Evolutionary conservation across 2,797 vertebrate genomes (phyloP).

Genomic region (Mus spretus): DNA sequence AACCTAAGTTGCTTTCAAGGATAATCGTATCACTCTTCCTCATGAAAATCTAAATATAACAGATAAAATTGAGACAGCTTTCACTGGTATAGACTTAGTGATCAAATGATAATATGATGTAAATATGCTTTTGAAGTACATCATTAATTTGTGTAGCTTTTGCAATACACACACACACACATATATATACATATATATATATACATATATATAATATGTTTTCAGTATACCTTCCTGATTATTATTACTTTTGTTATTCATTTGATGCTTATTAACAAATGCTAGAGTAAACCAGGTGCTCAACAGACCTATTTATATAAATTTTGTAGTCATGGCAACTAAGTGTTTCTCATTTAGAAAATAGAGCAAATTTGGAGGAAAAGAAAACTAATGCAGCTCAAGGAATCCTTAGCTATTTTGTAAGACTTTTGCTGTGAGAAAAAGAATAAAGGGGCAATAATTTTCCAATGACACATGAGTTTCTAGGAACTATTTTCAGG

Average conservation of each 20-base stretch:
- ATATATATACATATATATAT: not conserved
- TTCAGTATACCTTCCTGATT: constrained; percentile 45
- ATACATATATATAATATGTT: constrained; percentile 18
- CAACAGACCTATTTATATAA: constrained; percentile 72
- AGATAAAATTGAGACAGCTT: constrained; percentile 37
- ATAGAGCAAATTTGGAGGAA: constrained; percentile 33
- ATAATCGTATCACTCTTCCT: constrained; percentile 46
- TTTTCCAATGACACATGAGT: constrained; percentile 31
- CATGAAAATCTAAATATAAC: constrained; percentile 23
- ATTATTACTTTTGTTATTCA: constrained; percentile 69
- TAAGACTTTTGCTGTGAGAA: constrained; percentile 9
- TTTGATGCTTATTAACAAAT: constrained; percentile 75
- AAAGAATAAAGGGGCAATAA: constrained; percentile 16
- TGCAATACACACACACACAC: not conserved
- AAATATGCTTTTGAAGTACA: constrained; percentile 43
- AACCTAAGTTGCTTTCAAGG: not conserved
- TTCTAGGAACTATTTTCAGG: constrained; percentile 17
- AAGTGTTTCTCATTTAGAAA: constrained; percentile 74
- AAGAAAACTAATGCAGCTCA: not conserved
- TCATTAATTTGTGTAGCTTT: constrained; percentile 47
- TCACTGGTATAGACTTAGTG: constrained; percentile 58
- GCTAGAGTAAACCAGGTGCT: constrained; percentile 63
- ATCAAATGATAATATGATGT: constrained; percentile 20
- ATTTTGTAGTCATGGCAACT: constrained; percentile 69
- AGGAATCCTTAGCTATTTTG: constrained; percentile 27